Evolutionary conservation across 2,797 vertebrate species (phyloP), one percentile per base, ranked within the genome.

Genomic region (Iguana delicatissima): DNA sequence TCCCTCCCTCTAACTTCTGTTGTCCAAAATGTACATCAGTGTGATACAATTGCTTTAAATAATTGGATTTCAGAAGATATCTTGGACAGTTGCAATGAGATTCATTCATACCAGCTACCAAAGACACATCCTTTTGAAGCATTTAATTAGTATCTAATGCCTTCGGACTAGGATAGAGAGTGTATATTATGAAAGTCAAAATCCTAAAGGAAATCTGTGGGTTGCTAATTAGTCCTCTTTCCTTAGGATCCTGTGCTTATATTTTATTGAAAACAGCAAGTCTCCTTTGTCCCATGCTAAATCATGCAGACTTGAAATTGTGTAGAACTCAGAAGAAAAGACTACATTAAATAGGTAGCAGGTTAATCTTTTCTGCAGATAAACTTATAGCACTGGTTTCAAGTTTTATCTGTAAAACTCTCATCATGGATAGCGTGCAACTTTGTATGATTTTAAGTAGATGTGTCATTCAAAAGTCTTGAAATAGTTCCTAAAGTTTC

Each of bases 131-230:
- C 92, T 38, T 94, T 92, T 89, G 91, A 94, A 92, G 46, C 67
- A 69, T 92, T 95, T 95, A 62, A 87, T 93, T 95, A 95, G 4
- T 77, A 83, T 29, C 52, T 95, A 90, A 93, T 94, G 91, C 94
- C 55, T 93, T 93, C 87, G 91, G 38, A 90, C 59, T 32, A 94
- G 89, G 52, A 94, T 57, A 93, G 29, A 84, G 57, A 32, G 69
- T 88, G 92, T 79, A 86, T 10, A 38, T 32, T 29, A 69, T 84
- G 91, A 83, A 93, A 93, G 24, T 79, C 72, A 82, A 89, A 9
- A 84, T 18, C 80, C 79, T 85, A 14, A 85, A 69, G 26, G 52
- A n/a, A 93, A 80, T 69, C 1, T 13, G 12, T 79, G 20, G 46
- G 6, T 62, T 95, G 38, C 10, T 46, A 88, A 22, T 93, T 95